Percentiles rank a stretch among this genome's conserved stretches.
These are phyloP conservation scores for Matsumurasca onukii DNA, from an alignment of 1,140 invertebrate genomes.

Conservation along the genomic window DNA sequence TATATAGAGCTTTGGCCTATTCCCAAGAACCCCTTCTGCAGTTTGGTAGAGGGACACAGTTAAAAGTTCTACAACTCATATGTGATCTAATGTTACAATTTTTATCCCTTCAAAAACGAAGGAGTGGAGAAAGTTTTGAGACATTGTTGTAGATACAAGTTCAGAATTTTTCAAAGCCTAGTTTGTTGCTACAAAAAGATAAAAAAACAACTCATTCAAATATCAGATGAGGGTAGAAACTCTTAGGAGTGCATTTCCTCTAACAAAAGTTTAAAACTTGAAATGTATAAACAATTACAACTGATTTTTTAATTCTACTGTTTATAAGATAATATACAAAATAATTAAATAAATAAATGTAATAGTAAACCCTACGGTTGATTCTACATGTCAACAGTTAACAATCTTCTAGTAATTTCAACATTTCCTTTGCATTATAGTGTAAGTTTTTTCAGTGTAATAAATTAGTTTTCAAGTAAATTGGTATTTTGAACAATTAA, in stretches of 20 bases:
- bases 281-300: background rate
- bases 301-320: background rate
- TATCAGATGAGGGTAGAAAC: too few relatives aligned
- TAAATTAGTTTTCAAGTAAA: constrained; percentile 1
- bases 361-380: background rate
- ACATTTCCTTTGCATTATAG: background rate
- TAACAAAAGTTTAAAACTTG: background rate
- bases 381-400: background rate
- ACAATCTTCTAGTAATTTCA: background rate
- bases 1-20: too few relatives aligned
- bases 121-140: background rate
- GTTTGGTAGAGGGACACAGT: too few relatives aligned
- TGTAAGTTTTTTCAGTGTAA: background rate
- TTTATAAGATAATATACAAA: background rate
- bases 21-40: too few relatives aligned
- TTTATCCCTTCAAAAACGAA: background rate
- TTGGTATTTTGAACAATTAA: background rate
- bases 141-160: background rate
- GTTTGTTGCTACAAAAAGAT: too few relatives aligned
- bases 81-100: background rate
- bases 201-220: too few relatives aligned
- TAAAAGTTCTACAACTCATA: too few relatives aligned
- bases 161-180: background rate
- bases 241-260: background rate
- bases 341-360: background rate